Percentiles rank a stretch among this genome's conserved stretches.
Evolutionary conservation across 2,113 vertebrate genomes (phyloP).

Genomic region (Clarias batrachus): DNA sequence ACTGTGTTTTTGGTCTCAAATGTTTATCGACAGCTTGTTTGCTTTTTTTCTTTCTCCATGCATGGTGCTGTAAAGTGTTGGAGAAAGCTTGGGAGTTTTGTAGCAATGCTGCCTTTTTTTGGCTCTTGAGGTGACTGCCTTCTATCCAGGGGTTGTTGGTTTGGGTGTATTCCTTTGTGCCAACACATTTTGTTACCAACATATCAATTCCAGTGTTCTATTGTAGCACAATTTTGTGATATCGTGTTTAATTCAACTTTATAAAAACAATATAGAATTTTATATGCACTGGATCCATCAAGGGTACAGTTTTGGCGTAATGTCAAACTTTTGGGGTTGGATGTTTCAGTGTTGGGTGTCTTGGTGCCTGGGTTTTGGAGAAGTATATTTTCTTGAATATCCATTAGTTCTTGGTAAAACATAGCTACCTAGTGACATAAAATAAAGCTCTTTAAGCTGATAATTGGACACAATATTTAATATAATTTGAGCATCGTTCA

Average conservation of each 20-base stretch:
- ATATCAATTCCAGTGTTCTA: constrained; percentile 53
- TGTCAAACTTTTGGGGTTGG: constrained; percentile 33
- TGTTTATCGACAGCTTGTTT: constrained; percentile 27
- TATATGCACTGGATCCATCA: constrained; percentile 40
- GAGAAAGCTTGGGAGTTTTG: constrained; percentile 50
- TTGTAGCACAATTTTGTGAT: constrained; percentile 50
- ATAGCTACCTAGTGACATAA: constrained; percentile 4
- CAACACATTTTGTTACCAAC: constrained; percentile 51
- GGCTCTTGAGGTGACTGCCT: constrained; percentile 53
- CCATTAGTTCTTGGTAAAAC: constrained; percentile 1
- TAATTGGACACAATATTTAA: constrained; percentile 6
- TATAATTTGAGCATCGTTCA: constrained; percentile 29
- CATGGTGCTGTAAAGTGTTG: constrained; percentile 49
- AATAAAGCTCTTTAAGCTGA: neutral
- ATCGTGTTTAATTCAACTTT: constrained; percentile 46
- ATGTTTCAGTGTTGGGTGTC: constrained; percentile 41
- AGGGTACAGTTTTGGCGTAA: constrained; percentile 39
- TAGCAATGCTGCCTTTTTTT: constrained; percentile 51
- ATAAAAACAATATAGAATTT: constrained; percentile 24
- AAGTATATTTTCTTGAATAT: constrained; percentile 16
- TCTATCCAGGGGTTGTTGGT: constrained; percentile 49
- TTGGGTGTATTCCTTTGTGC: constrained; percentile 52
- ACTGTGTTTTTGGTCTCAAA: constrained; percentile 25
- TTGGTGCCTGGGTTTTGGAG: constrained; percentile 11
- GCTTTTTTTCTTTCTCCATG: constrained; percentile 37